A percentile compares a stretch with the other conserved stretches of the same genome.
These are phyloP conservation scores for Hippocampus mohnikei DNA, from an alignment of 2,113 vertebrate genomes.

Conservation along the genomic window DNA sequence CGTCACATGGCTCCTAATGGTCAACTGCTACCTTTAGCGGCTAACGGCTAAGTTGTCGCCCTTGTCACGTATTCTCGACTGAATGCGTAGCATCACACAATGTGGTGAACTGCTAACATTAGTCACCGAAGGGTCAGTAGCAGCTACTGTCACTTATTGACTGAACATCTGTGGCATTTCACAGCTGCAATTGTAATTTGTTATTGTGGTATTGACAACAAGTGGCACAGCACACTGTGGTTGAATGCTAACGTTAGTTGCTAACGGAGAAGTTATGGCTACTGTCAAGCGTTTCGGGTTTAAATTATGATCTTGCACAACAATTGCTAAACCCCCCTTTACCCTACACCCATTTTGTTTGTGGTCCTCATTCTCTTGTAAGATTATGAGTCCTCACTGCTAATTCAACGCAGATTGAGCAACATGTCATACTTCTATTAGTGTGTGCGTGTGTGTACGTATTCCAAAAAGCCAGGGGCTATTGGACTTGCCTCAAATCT, in stretches of 20 bases:
- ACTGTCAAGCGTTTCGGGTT: neutral
- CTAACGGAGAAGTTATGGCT: neutral
- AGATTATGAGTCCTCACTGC: conserved; percentile 26
- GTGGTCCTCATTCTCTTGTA: conserved; percentile 25
- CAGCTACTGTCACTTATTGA: too few species aligned
- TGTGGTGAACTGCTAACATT: too few species aligned
- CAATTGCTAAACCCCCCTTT: neutral
- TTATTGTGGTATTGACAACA: too few species aligned
- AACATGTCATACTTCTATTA: conserved; percentile 28
- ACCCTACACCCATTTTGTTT: neutral
- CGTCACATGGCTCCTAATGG: too few species aligned
- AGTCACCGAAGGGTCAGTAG: too few species aligned
- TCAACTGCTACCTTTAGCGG: too few species aligned
- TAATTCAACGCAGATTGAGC: conserved; percentile 57
- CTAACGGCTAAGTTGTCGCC: too few species aligned
- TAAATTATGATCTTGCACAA: neutral
- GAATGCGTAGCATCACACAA: too few species aligned
- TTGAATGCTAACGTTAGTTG: neutral
- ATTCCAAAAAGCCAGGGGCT: conserved; percentile 14
- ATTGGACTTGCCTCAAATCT: conserved; percentile 48
- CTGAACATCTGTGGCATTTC: too few species aligned
- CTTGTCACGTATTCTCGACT: too few species aligned
- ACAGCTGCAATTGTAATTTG: too few species aligned
- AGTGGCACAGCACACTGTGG: too few species aligned
- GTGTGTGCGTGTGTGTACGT: conserved; percentile 9